These are phyloP conservation scores for Nasonia vitripennis DNA, from an alignment of 1,140 invertebrate genomes.

Conservation along the genomic window DNA sequence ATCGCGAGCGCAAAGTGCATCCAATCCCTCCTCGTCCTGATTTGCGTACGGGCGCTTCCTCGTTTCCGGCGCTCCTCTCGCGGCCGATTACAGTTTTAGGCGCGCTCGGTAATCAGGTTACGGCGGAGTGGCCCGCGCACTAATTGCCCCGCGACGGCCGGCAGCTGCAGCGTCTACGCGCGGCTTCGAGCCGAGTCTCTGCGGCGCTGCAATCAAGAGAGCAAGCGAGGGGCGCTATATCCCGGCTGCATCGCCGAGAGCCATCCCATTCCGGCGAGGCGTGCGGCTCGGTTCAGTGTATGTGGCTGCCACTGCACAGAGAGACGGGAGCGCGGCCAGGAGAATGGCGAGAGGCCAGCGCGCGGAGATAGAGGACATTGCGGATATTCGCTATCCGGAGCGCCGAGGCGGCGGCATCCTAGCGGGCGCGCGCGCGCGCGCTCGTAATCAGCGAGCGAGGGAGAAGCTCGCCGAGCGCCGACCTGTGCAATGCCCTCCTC, in stretches of 20 bases:
- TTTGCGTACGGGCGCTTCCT: too few species aligned
- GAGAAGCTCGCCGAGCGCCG: constrained; percentile 57
- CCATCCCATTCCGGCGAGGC: constrained; percentile 19
- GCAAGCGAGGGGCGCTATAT: constrained; percentile 48
- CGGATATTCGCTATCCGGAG: constrained; percentile 71
- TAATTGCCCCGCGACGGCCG: constrained; percentile 42
- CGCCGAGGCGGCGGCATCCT: constrained; percentile 40
- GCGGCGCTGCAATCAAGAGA: constrained; percentile 38
- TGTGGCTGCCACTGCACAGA: neutral
- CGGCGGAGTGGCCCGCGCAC: constrained; percentile 13
- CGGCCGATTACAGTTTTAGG: too few species aligned
- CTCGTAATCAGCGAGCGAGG: constrained; percentile 75
- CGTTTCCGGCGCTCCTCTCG: too few species aligned
- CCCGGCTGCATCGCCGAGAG: constrained; percentile 24
- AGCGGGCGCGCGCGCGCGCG: too few species aligned
- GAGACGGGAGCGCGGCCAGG: neutral
- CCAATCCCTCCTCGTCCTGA: too few species aligned
- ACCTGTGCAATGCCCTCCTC: constrained; percentile 52
- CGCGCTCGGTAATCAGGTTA: constrained; percentile 28
- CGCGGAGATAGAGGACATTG: constrained; percentile 65
- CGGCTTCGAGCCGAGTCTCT: constrained; percentile 25
- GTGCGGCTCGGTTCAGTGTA: too few species aligned
- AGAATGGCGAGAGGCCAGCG: neutral
- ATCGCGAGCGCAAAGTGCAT: too few species aligned
- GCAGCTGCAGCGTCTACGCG: neutral